phyloP scores from a whole-genome alignment of 2,113 vertebrate genomes.

The Pogona vitticeps region DNA sequence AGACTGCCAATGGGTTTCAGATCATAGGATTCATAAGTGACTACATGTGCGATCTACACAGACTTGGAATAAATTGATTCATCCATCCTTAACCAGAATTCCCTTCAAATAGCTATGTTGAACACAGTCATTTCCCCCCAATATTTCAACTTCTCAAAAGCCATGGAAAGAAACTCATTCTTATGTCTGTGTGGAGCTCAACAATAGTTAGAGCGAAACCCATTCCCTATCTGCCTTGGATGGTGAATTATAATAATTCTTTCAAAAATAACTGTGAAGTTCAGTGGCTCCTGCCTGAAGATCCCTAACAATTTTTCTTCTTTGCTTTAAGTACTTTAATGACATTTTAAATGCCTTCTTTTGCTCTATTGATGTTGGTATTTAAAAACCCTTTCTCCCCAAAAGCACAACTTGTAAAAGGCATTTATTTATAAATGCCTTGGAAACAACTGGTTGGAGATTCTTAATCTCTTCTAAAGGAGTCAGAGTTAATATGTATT shows the following conservation, averaged over 20 bases:
- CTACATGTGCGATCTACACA: neutral
- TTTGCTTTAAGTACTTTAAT: conserved; percentile 32
- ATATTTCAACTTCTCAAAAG: neutral
- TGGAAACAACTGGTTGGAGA: conserved; percentile 29
- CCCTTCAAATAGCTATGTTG: neutral
- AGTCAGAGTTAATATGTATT: conserved; percentile 2
- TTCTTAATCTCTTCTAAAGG: conserved; percentile 28
- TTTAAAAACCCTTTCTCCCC: conserved; percentile 27
- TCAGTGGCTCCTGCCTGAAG: conserved; percentile 34
- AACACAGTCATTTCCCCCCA: neutral
- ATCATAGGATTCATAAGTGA: neutral
- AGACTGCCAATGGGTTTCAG: too few species aligned
- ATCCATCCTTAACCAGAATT: too few species aligned
- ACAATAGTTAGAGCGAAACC: neutral
- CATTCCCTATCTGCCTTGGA: neutral
- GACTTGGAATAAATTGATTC: neutral
- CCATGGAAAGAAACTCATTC: neutral
- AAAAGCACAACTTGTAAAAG: conserved; percentile 35
- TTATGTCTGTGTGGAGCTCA: neutral
- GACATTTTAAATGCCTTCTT: conserved; percentile 47
- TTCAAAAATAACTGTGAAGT: conserved; percentile 47
- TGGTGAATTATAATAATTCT: conserved; percentile 41
- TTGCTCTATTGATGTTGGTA: conserved; percentile 31
- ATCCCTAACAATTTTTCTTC: conserved; percentile 32
- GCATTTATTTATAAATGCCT: conserved; percentile 50